Evolutionary conservation across 2,888 invertebrate genomes (phyloP), one percentile per base, ranked within the genome.

Genomic region (Agonopterix heracliana): DNA sequence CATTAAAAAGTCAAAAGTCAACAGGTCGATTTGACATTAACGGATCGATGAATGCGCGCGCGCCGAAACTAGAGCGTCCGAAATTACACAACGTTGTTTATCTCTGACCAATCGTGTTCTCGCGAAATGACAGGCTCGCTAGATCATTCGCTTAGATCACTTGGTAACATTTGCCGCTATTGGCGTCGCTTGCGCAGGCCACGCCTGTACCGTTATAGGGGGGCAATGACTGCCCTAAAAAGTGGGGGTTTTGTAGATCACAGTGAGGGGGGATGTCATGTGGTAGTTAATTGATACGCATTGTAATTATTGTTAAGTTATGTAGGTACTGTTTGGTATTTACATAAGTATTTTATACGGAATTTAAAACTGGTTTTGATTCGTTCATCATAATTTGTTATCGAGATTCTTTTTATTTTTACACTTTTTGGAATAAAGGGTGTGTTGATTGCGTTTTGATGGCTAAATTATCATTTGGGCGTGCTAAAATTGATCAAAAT

Each of bases 181-280:
- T 87, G 87, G 87, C 81, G 86, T 82, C 70, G 68, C 68, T 66
- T 58, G 59, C 70, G 63, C 63, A 80, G 62, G 85, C 87, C 80
- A 73, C 87, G 87, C 87, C 87, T 85, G 82, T 76, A 82, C 86
- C 84, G 87, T 85, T 84, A 85, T 70, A 79, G 81, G 75, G 85
- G 84, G 85, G 85, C 80, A 82, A 61, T 79, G 79, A 78, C 76
- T 81, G 78, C 67, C 78, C 74, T 66, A 71, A 78, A 26, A 80
- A 81, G 82, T 77, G 86, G 86, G 86, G 85, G 70, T 79, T 12
- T 78, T 74, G 71, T 82, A 72, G 81, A 79, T 77, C 83, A 81
- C 45, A 49, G 68, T 74, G 78, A 74, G 76, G 71, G 73, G 64
- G 70, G 65, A 78, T 80, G 79, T 79, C 83, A 83, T 81, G 78